phyloP scores from a whole-genome alignment of 2,888 invertebrate genomes.

The Latrodectus elegans region DNA sequence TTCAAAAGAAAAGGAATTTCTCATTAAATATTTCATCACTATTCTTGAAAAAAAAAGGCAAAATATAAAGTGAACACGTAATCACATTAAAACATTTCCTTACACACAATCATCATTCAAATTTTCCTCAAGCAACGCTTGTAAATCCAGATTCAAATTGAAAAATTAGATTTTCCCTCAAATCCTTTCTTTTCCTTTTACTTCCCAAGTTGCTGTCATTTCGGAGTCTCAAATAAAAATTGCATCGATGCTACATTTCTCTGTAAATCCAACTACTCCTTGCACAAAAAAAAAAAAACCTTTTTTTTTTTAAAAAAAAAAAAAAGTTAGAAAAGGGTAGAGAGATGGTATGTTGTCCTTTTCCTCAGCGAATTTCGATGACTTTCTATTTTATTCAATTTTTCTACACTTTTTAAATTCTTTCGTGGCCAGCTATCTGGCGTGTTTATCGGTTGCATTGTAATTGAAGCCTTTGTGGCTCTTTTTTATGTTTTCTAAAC shows the following conservation, averaged over 20 bases:
- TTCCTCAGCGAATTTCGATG: neutral
- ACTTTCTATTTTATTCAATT: neutral
- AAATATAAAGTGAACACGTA: too few species aligned
- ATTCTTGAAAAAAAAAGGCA: too few species aligned
- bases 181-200: neutral
- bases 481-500: constrained; percentile 27
- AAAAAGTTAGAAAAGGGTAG: too few species aligned
- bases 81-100: too few species aligned
- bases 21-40: too few species aligned
- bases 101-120: too few species aligned
- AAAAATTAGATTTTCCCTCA: neutral
- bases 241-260: neutral
- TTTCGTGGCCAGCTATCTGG: constrained; percentile 36
- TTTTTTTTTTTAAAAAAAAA: neutral
- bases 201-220: neutral
- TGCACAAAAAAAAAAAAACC: neutral
- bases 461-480: constrained; percentile 68
- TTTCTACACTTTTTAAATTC: neutral
- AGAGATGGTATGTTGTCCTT: neutral
- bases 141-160: too few species aligned
- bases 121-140: too few species aligned
- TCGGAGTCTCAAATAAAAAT: neutral
- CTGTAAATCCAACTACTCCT: neutral
- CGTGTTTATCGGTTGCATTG: constrained; percentile 62
- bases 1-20: too few species aligned